Conservation (phyloP, 2,888 invertebrate genomes). For the Nysson spinosus region DNA sequence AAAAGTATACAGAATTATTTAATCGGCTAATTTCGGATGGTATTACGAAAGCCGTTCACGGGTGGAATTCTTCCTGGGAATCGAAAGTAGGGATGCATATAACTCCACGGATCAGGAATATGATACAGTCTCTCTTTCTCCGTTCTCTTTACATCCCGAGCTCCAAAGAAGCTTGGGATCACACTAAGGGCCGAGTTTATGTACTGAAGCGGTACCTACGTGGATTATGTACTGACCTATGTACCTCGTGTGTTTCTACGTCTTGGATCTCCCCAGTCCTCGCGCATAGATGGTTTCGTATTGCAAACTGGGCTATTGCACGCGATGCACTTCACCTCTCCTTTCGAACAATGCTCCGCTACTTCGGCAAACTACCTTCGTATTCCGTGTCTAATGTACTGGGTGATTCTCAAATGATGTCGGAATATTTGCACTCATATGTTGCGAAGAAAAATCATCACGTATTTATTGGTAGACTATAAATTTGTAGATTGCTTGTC, state of each 20-base stretch:
- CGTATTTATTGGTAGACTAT: too few relatives aligned
- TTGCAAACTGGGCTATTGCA: conserved; percentile 63
- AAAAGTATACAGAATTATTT: too few relatives aligned
- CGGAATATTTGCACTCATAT: too few relatives aligned
- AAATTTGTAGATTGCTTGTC: too few relatives aligned
- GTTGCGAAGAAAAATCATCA: too few relatives aligned
- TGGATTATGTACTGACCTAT: conserved; percentile 50
- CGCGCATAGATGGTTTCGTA: conserved; percentile 43
- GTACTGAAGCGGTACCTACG: conserved; percentile 30
- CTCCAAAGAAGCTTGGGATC: conserved; percentile 13
- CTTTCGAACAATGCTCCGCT: conserved; percentile 49
- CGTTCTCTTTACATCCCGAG: conserved; percentile 34
- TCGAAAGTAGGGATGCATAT: too few relatives aligned
- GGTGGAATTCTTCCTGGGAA: too few relatives aligned
- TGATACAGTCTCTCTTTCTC: conserved; percentile 52
- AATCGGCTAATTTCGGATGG: too few relatives aligned
- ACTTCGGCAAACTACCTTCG: conserved; percentile 6
- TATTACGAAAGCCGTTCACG: too few relatives aligned
- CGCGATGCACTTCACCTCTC: conserved; percentile 58
- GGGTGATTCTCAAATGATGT: too few relatives aligned
- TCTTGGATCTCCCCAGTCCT: conserved; percentile 7
- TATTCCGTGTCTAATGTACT: conserved; percentile 6
- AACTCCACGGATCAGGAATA: conserved; percentile 53
- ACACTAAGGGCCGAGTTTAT: conserved; percentile 40
- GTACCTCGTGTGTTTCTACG: conserved; percentile 43